phyloP scores from a whole-genome alignment of 2,888 invertebrate species.

The Crepidodera aurea region DNA sequence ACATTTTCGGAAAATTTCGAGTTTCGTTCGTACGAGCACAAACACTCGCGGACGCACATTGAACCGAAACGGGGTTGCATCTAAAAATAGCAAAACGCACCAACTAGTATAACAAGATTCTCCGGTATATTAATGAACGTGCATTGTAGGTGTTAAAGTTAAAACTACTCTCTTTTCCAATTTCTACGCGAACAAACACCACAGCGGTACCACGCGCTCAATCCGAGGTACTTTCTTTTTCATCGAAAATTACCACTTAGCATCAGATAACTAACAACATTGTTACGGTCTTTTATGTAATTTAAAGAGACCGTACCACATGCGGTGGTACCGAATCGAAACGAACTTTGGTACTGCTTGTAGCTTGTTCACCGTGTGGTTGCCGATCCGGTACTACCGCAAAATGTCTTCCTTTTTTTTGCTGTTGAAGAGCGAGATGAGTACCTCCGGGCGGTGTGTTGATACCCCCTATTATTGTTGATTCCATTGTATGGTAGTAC shows the following conservation, averaged over 20 bases:
- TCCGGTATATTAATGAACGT: slow-evolving; percentile 50
- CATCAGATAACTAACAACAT: slow-evolving; percentile 15
- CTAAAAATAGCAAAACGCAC: slow-evolving; percentile 35
- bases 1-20: neutral
- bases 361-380: slow-evolving; percentile 17
- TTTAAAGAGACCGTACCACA: slow-evolving; percentile 5
- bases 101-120: slow-evolving; percentile 61
- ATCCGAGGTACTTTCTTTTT: slow-evolving; percentile 27
- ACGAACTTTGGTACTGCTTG: neutral
- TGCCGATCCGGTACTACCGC: slow-evolving; percentile 24
- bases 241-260: slow-evolving; percentile 14
- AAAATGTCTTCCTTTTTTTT: slow-evolving; percentile 4
- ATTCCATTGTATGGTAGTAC: slow-evolving; percentile 15
- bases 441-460: slow-evolving; percentile 7
- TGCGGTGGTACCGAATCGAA: slow-evolving; percentile 6
- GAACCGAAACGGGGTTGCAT: slow-evolving; percentile 25
- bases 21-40: neutral
- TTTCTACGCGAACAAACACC: slow-evolving; percentile 1
- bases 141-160: slow-evolving; percentile 45
- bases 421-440: slow-evolving; percentile 16
- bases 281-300: slow-evolving; percentile 16
- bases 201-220: slow-evolving; percentile 14
- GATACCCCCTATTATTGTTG: slow-evolving; percentile 27
- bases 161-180: slow-evolving; percentile 8
- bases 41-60: slow-evolving; percentile 10